Conservation (phyloP, 2,888 invertebrate genomes). For the Platerodrilus igneus region DNA sequence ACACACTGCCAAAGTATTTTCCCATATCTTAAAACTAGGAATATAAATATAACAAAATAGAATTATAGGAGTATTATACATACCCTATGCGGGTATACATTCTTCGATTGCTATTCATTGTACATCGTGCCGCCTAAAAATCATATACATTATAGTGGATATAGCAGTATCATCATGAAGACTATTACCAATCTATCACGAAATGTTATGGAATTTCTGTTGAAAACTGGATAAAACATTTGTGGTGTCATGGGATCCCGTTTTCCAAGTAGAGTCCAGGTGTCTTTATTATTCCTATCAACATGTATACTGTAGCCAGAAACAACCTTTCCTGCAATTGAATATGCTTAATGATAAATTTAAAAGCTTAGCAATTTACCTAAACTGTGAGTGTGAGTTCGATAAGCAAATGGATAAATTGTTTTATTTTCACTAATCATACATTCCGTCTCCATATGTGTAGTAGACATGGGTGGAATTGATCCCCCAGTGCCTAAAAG, state of each 20-base stretch:
- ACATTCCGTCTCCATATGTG: slow-evolving; percentile 91
- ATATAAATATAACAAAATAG: slow-evolving; percentile 32
- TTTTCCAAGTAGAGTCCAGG: slow-evolving; percentile 82
- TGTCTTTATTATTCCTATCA: slow-evolving; percentile 54
- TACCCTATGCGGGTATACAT: slow-evolving; percentile 70
- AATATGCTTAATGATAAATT: slow-evolving; percentile 2
- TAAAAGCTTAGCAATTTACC: slow-evolving; percentile 50
- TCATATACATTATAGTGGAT: slow-evolving; percentile 1
- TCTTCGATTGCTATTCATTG: slow-evolving; percentile 74
- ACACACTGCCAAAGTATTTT: too few relatives aligned
- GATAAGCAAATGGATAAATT: slow-evolving; percentile 91
- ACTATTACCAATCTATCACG: slow-evolving; percentile 71
- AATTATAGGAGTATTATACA: slow-evolving; percentile 37
- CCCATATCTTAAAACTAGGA: too few relatives aligned
- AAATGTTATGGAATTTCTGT: slow-evolving; percentile 56
- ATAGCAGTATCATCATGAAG: too few relatives aligned
- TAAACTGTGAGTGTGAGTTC: slow-evolving; percentile 89
- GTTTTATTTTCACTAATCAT: slow-evolving; percentile 71
- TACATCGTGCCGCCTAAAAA: slow-evolving; percentile 78
- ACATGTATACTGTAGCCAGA: slow-evolving; percentile 71
- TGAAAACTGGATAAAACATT: slow-evolving; percentile 86
- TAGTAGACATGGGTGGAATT: slow-evolving; percentile 64
- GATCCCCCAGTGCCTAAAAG: slow-evolving; percentile 82
- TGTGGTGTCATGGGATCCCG: slow-evolving; percentile 83
- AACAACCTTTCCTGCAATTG: slow-evolving; percentile 64